These are phyloP conservation scores for Leptothorax acervorum DNA, from an alignment of 2,888 invertebrate species.

Conservation along the genomic window DNA sequence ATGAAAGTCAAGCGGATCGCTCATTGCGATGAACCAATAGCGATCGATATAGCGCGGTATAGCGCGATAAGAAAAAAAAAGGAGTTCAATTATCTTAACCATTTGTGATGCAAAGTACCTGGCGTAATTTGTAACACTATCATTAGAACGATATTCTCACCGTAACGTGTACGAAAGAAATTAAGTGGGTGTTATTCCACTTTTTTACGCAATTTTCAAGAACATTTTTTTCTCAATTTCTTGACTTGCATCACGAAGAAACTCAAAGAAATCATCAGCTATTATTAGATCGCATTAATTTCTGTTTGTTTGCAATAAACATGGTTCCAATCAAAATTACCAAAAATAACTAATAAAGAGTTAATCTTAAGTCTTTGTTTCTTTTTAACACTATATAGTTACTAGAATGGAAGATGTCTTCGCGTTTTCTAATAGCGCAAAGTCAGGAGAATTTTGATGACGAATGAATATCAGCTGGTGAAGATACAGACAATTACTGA, in stretches of 20 bases:
- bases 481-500: constrained; percentile 17
- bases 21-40: constrained; percentile 31
- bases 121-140: constrained; percentile 22
- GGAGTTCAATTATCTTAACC: constrained; percentile 29
- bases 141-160: neutral
- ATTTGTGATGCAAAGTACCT: constrained; percentile 16
- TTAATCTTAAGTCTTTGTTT: neutral
- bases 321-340: neutral
- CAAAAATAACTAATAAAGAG: neutral
- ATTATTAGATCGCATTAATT: neutral
- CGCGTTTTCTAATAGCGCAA: neutral
- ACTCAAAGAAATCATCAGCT: constrained; percentile 47
- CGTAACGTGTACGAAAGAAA: neutral
- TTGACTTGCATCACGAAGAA: neutral
- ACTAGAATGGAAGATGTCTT: neutral
- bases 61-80: neutral
- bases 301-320: neutral
- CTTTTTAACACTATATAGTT: neutral
- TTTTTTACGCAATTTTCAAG: neutral
- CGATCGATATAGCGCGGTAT: constrained; percentile 19
- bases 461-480: neutral
- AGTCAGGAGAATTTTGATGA: constrained; percentile 4
- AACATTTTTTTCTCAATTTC: neutral
- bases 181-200: neutral
- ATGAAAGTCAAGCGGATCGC: constrained; percentile 40